These are phyloP conservation scores for Sesia apiformis DNA, from an alignment of 2,888 invertebrate species.

Conservation along the genomic window DNA sequence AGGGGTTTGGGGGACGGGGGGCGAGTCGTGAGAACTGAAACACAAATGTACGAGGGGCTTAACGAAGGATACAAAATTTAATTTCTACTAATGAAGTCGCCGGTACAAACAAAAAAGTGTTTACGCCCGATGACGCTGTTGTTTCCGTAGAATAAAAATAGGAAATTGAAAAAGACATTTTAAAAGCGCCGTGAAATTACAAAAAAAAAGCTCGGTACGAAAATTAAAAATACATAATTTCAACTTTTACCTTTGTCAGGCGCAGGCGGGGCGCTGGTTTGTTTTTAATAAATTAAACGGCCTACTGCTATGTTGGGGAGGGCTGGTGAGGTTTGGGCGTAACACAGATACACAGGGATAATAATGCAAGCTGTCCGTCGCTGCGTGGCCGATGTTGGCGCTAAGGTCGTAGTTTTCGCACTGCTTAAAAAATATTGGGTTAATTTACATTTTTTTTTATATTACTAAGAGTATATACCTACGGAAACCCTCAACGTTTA, in stretches of 20 bases:
- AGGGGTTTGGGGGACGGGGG: background rate
- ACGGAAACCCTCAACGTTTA: too few relatives aligned
- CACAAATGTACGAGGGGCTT: conserved; percentile 3
- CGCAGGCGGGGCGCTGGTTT: background rate
- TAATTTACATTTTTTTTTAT: too few relatives aligned
- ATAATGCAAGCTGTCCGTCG: too few relatives aligned
- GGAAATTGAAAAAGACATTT: conserved; percentile 32
- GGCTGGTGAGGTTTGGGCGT: too few relatives aligned
- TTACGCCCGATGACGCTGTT: conserved; percentile 27
- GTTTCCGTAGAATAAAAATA: conserved; percentile 17
- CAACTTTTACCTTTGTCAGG: conserved; percentile 11
- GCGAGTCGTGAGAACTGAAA: background rate
- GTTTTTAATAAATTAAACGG: too few relatives aligned
- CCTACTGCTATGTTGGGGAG: too few relatives aligned
- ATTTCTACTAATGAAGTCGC: conserved; percentile 39
- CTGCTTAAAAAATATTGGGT: too few relatives aligned
- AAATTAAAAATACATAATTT: conserved; percentile 6
- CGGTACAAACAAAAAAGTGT: conserved; percentile 21
- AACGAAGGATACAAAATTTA: conserved; percentile 22
- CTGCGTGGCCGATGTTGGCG: too few relatives aligned
- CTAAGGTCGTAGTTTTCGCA: too few relatives aligned
- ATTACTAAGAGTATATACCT: too few relatives aligned
- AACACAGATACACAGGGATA: too few relatives aligned
- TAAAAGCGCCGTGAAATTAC: conserved; percentile 15
- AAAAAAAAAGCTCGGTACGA: conserved; percentile 9